A percentile compares a stretch with the other conserved stretches of the same genome.
These are phyloP conservation scores for Xerus inauris DNA, from an alignment of 2,113 vertebrate species.

Conservation along the genomic window DNA sequence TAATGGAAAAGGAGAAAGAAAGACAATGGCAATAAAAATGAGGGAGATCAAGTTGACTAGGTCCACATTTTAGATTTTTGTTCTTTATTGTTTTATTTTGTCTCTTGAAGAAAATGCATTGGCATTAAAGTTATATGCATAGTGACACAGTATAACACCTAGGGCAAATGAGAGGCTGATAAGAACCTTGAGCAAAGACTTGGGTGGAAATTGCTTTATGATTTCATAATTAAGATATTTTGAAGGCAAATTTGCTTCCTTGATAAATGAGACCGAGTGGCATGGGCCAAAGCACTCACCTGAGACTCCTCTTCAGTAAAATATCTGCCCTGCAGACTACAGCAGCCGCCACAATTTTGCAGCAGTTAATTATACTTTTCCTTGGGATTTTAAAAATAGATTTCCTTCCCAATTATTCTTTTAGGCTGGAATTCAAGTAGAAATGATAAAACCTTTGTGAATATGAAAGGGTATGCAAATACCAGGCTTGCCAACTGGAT, in stretches of 20 bases:
- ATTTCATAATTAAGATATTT: conserved; percentile 8
- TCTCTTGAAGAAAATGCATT: background rate
- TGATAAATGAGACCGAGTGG: background rate
- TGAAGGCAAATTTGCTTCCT: background rate
- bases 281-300: background rate
- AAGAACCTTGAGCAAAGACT: background rate
- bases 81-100: background rate
- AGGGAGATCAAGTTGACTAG: background rate
- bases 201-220: background rate
- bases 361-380: conserved; percentile 35
- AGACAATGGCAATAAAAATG: background rate
- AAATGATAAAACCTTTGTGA: conserved; percentile 47
- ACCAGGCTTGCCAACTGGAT: background rate
- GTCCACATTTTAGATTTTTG: background rate
- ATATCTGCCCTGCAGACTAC: background rate
- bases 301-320: background rate
- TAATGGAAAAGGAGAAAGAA: background rate
- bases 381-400: background rate
- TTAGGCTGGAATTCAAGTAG: conserved; percentile 28
- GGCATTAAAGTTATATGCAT: background rate
- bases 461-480: background rate
- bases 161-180: background rate
- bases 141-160: background rate
- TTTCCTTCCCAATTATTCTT: background rate
- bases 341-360: background rate